phyloP scores from a whole-genome alignment of 2,888 invertebrate genomes.

The Melanargia galathea region DNA sequence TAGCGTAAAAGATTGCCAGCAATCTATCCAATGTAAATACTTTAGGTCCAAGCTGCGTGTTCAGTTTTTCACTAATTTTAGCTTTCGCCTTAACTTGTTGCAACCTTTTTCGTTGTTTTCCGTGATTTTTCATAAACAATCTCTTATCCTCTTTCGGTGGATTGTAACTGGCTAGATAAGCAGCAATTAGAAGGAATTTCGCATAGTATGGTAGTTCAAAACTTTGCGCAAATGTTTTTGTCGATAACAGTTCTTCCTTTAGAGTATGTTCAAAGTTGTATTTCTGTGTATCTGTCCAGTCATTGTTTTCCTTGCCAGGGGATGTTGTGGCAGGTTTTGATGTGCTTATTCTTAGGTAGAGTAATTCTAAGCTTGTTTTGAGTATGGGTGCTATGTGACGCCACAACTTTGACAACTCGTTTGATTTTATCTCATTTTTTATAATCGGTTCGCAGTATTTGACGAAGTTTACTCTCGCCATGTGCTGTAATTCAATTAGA shows the following conservation, averaged over 20 bases:
- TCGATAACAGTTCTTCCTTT: constrained; percentile 72
- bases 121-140: constrained; percentile 91
- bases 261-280: constrained; percentile 64
- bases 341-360: constrained; percentile 86
- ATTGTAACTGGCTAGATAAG: constrained; percentile 96
- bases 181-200: constrained; percentile 93
- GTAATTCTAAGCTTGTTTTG: constrained; percentile 87
- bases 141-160: constrained; percentile 93
- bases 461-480: constrained; percentile 88
- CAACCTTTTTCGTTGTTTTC: constrained; percentile 86
- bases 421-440: constrained; percentile 82
- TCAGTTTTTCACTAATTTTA: constrained; percentile 80
- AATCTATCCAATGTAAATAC: constrained; percentile 91
- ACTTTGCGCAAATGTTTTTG: constrained; percentile 83
- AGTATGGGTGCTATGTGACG: constrained; percentile 89
- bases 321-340: constrained; percentile 53
- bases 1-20: constrained; percentile 94
- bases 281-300: constrained; percentile 39
- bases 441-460: constrained; percentile 91
- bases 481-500: constrained; percentile 90
- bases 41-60: constrained; percentile 90
- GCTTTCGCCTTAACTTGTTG: constrained; percentile 84
- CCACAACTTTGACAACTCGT: constrained; percentile 89
- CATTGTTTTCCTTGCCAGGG: constrained; percentile 65
- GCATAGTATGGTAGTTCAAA: constrained; percentile 94